phyloP scores from a whole-genome alignment of 2,113 vertebrate genomes.

The Coryphaenoides rupestris region DNA sequence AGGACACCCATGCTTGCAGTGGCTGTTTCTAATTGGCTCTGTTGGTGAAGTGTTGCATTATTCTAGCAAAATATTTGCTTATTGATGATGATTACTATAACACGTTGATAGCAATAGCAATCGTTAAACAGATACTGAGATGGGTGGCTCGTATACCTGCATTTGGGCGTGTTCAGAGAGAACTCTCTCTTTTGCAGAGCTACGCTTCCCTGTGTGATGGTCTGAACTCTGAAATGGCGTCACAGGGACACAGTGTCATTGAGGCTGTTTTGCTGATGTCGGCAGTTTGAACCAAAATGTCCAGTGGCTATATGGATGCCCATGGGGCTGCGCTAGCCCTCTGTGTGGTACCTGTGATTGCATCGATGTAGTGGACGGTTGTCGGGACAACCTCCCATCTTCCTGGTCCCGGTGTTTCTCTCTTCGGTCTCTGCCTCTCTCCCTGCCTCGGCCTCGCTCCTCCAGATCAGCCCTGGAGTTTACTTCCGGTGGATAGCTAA shows the following conservation, averaged over 20 bases:
- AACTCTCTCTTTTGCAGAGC: conserved; percentile 33
- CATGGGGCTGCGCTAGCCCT: no score
- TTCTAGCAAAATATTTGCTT: no score
- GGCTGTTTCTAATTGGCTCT: no score
- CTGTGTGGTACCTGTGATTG: conserved; percentile 46
- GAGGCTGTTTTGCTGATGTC: no score
- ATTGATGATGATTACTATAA: no score
- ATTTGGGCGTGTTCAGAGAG: conserved; percentile 37
- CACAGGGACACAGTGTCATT: no score
- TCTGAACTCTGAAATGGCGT: conserved; percentile 44
- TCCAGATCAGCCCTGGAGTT: conserved; percentile 52
- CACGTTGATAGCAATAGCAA: no score
- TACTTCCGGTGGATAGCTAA: conserved; percentile 43
- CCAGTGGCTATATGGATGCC: no score
- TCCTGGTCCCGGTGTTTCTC: conserved; percentile 61
- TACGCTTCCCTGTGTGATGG: conserved; percentile 42
- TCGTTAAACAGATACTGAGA: no score
- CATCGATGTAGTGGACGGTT: conserved; percentile 51
- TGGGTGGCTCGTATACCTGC: conserved; percentile 52
- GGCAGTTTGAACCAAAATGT: no score
- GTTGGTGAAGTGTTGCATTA: no score
- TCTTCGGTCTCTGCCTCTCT: conserved; percentile 68
- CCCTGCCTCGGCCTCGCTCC: conserved; percentile 67
- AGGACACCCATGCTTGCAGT: no score
- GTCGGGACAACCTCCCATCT: conserved; percentile 46